Conservation (phyloP, 2,888 invertebrate genomes). For the Odontomyia ornata region DNA sequence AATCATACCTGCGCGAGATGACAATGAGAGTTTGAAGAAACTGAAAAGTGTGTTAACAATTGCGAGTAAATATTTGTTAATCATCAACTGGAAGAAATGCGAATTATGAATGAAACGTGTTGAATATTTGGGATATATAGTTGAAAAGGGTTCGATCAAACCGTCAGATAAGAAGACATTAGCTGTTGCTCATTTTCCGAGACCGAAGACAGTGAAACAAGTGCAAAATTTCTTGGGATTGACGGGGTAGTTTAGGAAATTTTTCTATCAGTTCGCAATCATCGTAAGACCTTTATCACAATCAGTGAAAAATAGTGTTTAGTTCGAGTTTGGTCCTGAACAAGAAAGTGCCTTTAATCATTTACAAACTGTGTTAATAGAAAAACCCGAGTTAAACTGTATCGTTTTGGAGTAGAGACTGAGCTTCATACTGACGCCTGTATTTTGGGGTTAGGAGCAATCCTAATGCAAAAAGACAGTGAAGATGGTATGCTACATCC, state of each 20-base stretch:
- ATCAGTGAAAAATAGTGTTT: background rate
- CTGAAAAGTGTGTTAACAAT: too few relatives aligned
- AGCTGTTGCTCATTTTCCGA: conserved; percentile 49
- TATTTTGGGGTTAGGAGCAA: too few relatives aligned
- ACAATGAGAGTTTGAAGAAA: too few relatives aligned
- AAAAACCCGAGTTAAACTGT: background rate
- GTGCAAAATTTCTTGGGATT: conserved; percentile 49
- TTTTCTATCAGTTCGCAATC: background rate
- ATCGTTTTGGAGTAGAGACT: background rate
- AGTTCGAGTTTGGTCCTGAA: background rate
- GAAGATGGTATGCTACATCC: background rate
- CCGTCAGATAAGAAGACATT: conserved; percentile 44
- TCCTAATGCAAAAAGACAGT: background rate
- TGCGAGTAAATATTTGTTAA: conserved; percentile 21
- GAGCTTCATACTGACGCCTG: too few relatives aligned
- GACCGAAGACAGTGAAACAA: conserved; percentile 39
- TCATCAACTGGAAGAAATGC: conserved; percentile 45
- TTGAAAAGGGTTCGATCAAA: too few relatives aligned
- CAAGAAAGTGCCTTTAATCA: background rate
- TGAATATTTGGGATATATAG: too few relatives aligned
- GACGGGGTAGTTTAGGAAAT: conserved; percentile 51
- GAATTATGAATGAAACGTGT: conserved; percentile 24
- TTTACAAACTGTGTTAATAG: background rate
- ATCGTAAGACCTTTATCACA: too few relatives aligned
- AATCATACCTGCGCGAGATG: conserved; percentile 46